Evolutionary conservation across 1,140 invertebrate species (phyloP), one percentile per base, ranked within the genome.

Genomic region (Nilaparvata lugens): DNA sequence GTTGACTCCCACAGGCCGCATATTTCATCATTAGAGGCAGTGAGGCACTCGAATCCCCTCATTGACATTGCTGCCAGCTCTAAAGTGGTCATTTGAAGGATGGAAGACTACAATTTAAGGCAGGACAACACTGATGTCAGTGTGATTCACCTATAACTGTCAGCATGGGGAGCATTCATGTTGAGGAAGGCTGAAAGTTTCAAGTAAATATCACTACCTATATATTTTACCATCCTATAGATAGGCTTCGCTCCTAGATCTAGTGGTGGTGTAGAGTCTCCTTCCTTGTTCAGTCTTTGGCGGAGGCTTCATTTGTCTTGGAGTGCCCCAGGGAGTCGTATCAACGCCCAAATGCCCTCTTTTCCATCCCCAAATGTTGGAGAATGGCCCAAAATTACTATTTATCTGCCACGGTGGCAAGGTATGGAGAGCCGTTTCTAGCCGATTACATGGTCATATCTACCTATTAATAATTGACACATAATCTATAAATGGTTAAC

Each of bases 81-180:
- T 72, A 74, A 75, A 74, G 71, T 73, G 73, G 73, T 73, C 72
- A 75, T 75, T 73, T 73, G 71, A 72, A 69, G 68, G 71, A 68
- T 71, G 71, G 65, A 68, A 68, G 66, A 69, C 62, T 18, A 54
- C 19, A 54, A 54, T 54, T 54, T 24, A 18, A 54, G 52, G 6
- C 23, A 28, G 28, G 28, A 28, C 28, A 9, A n/a, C n/a, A n/a
- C n/a, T n/a, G n/a, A n/a, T n/a, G n/a, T n/a, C n/a, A n/a, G n/a
- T n/a, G n/a, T n/a, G n/a, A n/a, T n/a, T n/a, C n/a, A n/a, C n/a
- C n/a, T n/a, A n/a, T n/a, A n/a, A n/a, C n/a, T n/a, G n/a, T n/a
- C n/a, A n/a, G n/a, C n/a, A n/a, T n/a, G n/a, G n/a, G n/a, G n/a
- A n/a, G n/a, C n/a, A n/a, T n/a, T n/a, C n/a, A n/a, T n/a, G n/a